Evolutionary conservation across 2,888 invertebrate species (phyloP).

Genomic region (Dilophus febrilis): DNA sequence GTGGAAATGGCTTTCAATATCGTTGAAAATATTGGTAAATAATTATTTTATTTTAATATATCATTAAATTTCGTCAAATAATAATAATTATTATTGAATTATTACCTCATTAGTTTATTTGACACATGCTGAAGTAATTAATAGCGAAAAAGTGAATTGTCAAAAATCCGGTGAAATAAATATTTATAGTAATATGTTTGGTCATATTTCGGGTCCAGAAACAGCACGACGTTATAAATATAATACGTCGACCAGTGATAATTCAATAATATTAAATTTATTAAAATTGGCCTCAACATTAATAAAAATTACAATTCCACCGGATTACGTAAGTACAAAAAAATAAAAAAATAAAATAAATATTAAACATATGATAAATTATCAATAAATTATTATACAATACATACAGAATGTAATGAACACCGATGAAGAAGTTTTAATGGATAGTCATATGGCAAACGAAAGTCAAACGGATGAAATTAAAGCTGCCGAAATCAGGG

Average conservation of each 20-base stretch:
- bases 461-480: slow-evolving; percentile 67
- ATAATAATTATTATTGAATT: background rate
- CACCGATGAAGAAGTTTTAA: slow-evolving; percentile 23
- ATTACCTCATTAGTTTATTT: slow-evolving; percentile 27
- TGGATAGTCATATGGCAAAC: slow-evolving; percentile 16
- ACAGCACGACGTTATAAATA: slow-evolving; percentile 40
- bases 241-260: slow-evolving; percentile 46
- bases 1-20: slow-evolving; percentile 54
- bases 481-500: slow-evolving; percentile 52
- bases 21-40: slow-evolving; percentile 50
- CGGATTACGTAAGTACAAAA: slow-evolving; percentile 27
- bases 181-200: slow-evolving; percentile 58
- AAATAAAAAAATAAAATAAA: slow-evolving; percentile 7
- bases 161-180: slow-evolving; percentile 37
- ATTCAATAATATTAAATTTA: slow-evolving; percentile 51
- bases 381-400: slow-evolving; percentile 1
- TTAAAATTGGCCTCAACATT: slow-evolving; percentile 47
- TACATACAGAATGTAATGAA: slow-evolving; percentile 6
- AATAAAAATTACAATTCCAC: slow-evolving; percentile 41
- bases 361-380: slow-evolving; percentile 2
- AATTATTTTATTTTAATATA: slow-evolving; percentile 12
- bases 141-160: slow-evolving; percentile 37
- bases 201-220: slow-evolving; percentile 49
- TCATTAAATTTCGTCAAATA: background rate
- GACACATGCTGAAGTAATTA: slow-evolving; percentile 36